Evolutionary conservation across 2,888 invertebrate genomes (phyloP), one percentile per base, ranked within the genome.

Genomic region (Hyles lineata): DNA sequence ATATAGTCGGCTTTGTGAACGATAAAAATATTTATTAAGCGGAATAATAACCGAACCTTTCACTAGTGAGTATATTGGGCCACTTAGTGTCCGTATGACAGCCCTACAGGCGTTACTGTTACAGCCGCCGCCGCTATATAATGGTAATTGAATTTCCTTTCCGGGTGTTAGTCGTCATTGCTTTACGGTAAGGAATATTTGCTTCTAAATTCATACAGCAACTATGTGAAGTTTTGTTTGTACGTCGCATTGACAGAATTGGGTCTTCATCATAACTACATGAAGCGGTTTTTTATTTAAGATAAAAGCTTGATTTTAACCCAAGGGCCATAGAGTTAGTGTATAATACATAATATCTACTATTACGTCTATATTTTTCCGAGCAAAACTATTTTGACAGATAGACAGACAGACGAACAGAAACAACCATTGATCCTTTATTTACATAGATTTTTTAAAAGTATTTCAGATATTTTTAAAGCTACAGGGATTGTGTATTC

Each of bases 81-180:
- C 23, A 17, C 43, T 67, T 67, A 43, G 43, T 63, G n/a, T 63
- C 21, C 23, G 32, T 35, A 19, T 67, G 67, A 52, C 67, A 72
- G 55, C 72, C 72, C 72, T 72, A 78, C 74, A 74, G 76, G 76
- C 67, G 50, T 67, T 67, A 67, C 67, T 50, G 67, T 67, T 67
- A 58, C 70, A 25, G 75, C 79, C 74, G 79, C 82, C 79, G 78
- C 81, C 82, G 83, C 82, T 83, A 85, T 86, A 82, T 85, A 83
- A 89, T 87, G 86, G 78, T 88, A 88, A 90, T 89, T 87, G 84
- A 87, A 87, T 90, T 89, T 89, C 87, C 87, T 88, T 87, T 87
- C 85, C 85, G 81, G 84, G 80, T 80, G 76, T 74, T 76, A 79
- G 76, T 78, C 76, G 74, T 74, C 78, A 75, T 76, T 75, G 76